Percentiles rank a stretch among this genome's conserved stretches.
Evolutionary conservation across 2,797 vertebrate species (phyloP).

Genomic region (Agapornis canus): DNA sequence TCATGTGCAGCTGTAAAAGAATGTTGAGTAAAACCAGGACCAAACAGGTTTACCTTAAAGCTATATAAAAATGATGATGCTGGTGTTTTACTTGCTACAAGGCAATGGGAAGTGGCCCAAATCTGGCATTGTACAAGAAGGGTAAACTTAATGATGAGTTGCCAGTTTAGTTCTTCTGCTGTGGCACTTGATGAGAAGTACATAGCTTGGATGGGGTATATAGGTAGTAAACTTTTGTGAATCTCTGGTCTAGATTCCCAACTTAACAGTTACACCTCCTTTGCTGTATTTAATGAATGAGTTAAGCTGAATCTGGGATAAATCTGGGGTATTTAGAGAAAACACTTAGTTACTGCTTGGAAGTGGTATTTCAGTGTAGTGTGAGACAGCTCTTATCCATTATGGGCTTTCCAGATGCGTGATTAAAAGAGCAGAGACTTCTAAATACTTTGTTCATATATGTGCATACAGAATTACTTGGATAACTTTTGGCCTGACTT

Average conservation of each 20-base stretch:
- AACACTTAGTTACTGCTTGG: neutral
- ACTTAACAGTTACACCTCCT: neutral
- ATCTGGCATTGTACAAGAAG: neutral
- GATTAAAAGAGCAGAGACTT: neutral
- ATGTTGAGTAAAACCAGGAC: neutral
- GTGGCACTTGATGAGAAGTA: neutral
- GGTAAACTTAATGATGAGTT: neutral
- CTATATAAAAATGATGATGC: neutral
- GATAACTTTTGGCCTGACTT: slow-evolving; percentile 91
- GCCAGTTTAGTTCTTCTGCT: neutral
- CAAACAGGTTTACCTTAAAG: neutral
- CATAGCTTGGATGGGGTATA: neutral
- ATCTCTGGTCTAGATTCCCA: neutral
- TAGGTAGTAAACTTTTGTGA: neutral
- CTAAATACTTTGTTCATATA: neutral
- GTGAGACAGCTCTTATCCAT: neutral
- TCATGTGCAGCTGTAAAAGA: neutral
- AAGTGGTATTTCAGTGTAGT: neutral
- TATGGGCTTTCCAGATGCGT: neutral
- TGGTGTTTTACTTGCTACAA: neutral
- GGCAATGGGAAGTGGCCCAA: neutral
- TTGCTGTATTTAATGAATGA: neutral
- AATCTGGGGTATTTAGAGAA: neutral
- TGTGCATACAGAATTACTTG: slow-evolving; percentile 85
- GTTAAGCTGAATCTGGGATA: neutral